Conservation (phyloP, 2,888 invertebrate genomes). For the Xiphydria camelus region DNA sequence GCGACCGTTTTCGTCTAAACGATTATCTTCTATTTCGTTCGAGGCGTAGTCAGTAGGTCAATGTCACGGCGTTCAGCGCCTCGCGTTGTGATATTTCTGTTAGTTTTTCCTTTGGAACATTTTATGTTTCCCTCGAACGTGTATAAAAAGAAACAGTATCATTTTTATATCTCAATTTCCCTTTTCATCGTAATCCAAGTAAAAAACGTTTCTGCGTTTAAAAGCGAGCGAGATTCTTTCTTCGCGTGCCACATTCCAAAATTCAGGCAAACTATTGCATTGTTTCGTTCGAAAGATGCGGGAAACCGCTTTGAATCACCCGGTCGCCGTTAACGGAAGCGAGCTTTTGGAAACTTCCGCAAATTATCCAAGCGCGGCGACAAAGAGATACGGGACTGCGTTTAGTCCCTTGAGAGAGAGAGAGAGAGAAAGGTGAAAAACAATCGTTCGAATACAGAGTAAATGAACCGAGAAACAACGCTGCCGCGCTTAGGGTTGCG, state of each 20-base stretch:
- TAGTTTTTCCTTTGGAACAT: constrained; percentile 27
- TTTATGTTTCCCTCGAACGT: too few species aligned
- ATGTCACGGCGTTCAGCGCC: constrained; percentile 45
- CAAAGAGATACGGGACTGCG: too few species aligned
- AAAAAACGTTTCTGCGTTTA: too few species aligned
- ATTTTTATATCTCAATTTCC: constrained; percentile 23
- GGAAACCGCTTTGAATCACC: too few species aligned
- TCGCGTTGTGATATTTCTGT: constrained; percentile 49
- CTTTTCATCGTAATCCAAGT: constrained; percentile 12
- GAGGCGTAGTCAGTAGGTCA: constrained; percentile 32
- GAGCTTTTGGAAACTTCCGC: too few species aligned
- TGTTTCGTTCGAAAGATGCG: neutral
- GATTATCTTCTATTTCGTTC: constrained; percentile 29
- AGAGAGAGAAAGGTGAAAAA: too few species aligned
- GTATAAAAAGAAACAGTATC: constrained; percentile 15
- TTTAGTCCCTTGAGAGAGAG: too few species aligned
- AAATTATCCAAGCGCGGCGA: too few species aligned
- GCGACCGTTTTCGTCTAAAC: constrained; percentile 21
- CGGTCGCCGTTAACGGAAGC: too few species aligned
- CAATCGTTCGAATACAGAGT: too few species aligned
- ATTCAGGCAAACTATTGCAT: constrained; percentile 3
- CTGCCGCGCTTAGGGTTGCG: constrained; percentile 36
- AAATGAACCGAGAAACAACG: too few species aligned
- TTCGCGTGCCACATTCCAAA: constrained; percentile 23
- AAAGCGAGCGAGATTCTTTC: constrained; percentile 25